A percentile compares a stretch with the other conserved stretches of the same genome.
Conservation (phyloP, 2,797 vertebrate species). For the Kryptolebias ocellatus region DNA sequence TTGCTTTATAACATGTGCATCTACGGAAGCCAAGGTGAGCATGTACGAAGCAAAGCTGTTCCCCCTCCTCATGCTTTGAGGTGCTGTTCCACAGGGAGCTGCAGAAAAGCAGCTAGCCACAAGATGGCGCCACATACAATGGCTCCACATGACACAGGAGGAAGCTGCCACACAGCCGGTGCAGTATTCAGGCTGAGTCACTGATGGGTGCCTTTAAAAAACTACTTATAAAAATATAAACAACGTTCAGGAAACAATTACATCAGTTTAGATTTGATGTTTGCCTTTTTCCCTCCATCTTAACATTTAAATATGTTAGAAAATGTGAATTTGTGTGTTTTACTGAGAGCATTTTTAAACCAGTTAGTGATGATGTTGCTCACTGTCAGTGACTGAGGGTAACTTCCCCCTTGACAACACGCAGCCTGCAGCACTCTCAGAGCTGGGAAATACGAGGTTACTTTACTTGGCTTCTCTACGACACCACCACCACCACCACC, state of each 20-base stretch:
- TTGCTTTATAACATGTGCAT: constrained; percentile 23
- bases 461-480: constrained; percentile 82
- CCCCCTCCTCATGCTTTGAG: constrained; percentile 74
- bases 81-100: constrained; percentile 61
- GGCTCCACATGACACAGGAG: constrained; percentile 66
- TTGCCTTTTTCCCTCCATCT: neutral
- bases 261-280: neutral
- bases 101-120: constrained; percentile 67
- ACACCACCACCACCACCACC: constrained; percentile 81
- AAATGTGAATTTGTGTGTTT: constrained; percentile 9
- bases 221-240: neutral
- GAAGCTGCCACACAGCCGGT: constrained; percentile 62
- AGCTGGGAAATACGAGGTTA: constrained; percentile 74
- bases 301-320: constrained; percentile 1
- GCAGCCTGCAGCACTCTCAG: constrained; percentile 76
- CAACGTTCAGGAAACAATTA: no score
- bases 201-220: constrained; percentile 29
- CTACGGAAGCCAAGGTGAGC: constrained; percentile 56
- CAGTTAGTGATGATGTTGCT: neutral
- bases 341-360: constrained; percentile 7
- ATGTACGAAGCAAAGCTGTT: constrained; percentile 61
- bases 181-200: constrained; percentile 52
- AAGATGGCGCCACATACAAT: constrained; percentile 75
- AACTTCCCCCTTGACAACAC: constrained; percentile 69
- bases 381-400: constrained; percentile 43